Percentiles rank a stretch among this genome's conserved stretches.
phyloP scores from a whole-genome alignment of 2,888 invertebrate genomes.

The Xanthorhoe designata region DNA sequence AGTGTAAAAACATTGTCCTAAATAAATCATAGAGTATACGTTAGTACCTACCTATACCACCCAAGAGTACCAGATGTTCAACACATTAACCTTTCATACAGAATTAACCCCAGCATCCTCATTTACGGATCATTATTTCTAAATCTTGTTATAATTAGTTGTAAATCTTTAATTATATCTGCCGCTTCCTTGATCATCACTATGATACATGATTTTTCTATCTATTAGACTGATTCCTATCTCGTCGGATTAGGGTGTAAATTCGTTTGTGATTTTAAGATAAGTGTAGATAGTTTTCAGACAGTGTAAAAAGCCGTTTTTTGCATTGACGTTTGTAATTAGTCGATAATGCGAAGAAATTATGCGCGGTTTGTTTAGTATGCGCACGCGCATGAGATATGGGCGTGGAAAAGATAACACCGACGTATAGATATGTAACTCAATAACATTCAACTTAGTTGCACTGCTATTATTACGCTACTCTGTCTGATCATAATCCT shows the following conservation, averaged over 20 bases:
- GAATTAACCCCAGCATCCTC: slow-evolving; percentile 12
- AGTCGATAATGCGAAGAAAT: slow-evolving; percentile 69
- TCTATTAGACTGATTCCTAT: slow-evolving; percentile 6
- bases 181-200: slow-evolving; percentile 26
- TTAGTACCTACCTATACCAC: no score
- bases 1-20: background rate
- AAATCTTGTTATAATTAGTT: slow-evolving; percentile 35
- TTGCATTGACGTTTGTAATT: slow-evolving; percentile 58
- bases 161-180: slow-evolving; percentile 33
- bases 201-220: slow-evolving; percentile 20
- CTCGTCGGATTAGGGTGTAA: slow-evolving; percentile 10
- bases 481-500: no score
- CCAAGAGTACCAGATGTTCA: slow-evolving; percentile 9
- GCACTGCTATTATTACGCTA: no score
- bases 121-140: slow-evolving; percentile 32
- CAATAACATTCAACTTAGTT: background rate
- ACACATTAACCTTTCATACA: background rate
- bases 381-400: slow-evolving; percentile 60
- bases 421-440: slow-evolving; percentile 19
- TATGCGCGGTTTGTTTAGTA: slow-evolving; percentile 53
- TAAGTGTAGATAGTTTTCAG: slow-evolving; percentile 33
- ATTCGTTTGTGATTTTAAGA: slow-evolving; percentile 14
- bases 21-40: background rate
- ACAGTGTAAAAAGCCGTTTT: slow-evolving; percentile 32
- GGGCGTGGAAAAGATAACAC: slow-evolving; percentile 21